phyloP scores from a whole-genome alignment of 2,888 invertebrate species.

The Parthenolecanium corni region DNA sequence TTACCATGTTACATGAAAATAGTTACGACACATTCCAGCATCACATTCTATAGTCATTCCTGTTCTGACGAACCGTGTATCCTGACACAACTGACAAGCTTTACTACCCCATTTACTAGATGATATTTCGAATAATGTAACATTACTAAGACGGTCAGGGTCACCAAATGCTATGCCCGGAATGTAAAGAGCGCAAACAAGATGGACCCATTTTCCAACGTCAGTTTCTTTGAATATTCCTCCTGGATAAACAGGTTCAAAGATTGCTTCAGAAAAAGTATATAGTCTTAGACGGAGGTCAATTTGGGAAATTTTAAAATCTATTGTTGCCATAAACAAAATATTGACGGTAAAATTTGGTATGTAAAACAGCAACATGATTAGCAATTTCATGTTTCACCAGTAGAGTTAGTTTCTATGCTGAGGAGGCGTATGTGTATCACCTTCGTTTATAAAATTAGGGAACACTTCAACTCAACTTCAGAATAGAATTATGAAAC shows the following conservation, averaged over 20 bases:
- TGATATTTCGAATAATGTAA: conserved; percentile 95
- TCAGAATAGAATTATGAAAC: no score
- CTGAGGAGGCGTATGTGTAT: no score
- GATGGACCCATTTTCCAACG: conserved; percentile 95
- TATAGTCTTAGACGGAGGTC: no score
- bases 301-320: no score
- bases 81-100: conserved; percentile 79
- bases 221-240: conserved; percentile 94
- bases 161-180: conserved; percentile 96
- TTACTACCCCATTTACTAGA: conserved; percentile 93
- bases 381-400: no score
- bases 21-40: conserved; percentile 94
- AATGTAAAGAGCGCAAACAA: conserved; percentile 94
- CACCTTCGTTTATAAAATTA: no score
- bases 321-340: no score
- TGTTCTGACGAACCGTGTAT: conserved; percentile 72
- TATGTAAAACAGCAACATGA: no score
- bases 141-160: conserved; percentile 77
- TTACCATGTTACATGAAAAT: conserved; percentile 95
- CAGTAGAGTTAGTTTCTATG: no score
- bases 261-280: neutral
- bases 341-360: no score
- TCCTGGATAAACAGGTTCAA: conserved; percentile 45
- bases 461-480: no score
- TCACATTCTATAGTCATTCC: conserved; percentile 97